Base-by-base conservation (phyloP, 2,113 vertebrate genomes). In the Lampris megalopsis region DNA sequence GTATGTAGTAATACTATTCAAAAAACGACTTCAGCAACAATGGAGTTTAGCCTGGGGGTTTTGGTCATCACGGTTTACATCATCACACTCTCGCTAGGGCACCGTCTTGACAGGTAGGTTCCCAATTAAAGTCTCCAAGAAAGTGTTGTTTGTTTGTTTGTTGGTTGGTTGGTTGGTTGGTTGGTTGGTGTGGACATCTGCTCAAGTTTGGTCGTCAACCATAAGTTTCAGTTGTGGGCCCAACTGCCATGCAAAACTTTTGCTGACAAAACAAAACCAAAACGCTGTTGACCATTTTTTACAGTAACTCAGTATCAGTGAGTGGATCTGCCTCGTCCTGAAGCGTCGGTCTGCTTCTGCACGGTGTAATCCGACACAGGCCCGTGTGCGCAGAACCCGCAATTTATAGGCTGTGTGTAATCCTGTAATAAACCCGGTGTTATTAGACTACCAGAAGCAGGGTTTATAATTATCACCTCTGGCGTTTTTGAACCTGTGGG, bases 21-120 rank as follows among this genome's bases (percentile, higher is more conserved):
- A 9, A 48, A 48, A 48, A 48, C 9, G 4, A 5, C 41, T 50
- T 43, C 1, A 43, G 48, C 53, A 81, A 93, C 89, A 84, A 87
- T 48, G 36, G 67, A 73, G 62, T 59, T 68, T 53, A 77, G 71
- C 7, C 49, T 6, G 7, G 41, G 3, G 52, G 2, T 89, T 10
- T 80, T 87, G 41, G 43, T 78, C 49, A 57, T 72, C 59, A 57
- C 60, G 53, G n/a, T 71, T 56, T 75, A 77, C 57, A 78, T 90
- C 9, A 3, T 87, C 36, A 63, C 63, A 0, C 56, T 92, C 37
- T 90, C 84, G 3, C 4, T 70, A 62, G 85, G 81, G 75, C 63
- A 59, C 71, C 85, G 73, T 45, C 80, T 57, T 11, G 11, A 78
- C 56, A 85, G 89, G 90, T 92, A 87, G 82, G 87, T 24, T 2